Evolutionary conservation across 1,140 invertebrate species (phyloP).

Genomic region (Chironomus striatipennis): DNA sequence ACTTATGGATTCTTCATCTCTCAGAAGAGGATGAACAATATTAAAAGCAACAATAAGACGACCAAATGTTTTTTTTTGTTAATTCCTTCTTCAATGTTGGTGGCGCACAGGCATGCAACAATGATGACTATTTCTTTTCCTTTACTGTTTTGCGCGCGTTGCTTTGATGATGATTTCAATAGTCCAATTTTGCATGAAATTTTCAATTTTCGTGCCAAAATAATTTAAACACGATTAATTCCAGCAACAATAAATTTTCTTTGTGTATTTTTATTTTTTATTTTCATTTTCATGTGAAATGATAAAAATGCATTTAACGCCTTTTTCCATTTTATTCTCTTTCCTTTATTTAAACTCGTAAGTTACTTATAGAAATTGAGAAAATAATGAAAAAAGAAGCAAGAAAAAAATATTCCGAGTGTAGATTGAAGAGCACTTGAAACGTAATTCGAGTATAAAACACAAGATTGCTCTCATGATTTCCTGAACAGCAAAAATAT

Average conservation of each 20-base stretch:
- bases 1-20: not conserved
- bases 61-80: too few species aligned
- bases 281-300: too few species aligned
- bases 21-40: not conserved
- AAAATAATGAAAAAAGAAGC: not conserved
- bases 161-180: not conserved
- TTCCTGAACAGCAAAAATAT: not conserved
- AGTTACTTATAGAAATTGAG: not conserved
- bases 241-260: constrained; percentile 1
- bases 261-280: not conserved
- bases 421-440: constrained; percentile 11
- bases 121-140: not conserved
- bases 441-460: constrained; percentile 9
- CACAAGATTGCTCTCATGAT: constrained; percentile 12
- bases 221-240: constrained; percentile 4
- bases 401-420: not conserved
- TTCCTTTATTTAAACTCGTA: not conserved
- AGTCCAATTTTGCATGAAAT: constrained; percentile 9
- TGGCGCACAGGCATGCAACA: not conserved
- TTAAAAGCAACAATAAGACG: too few species aligned
- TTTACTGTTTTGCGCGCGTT: not conserved
- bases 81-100: not conserved
- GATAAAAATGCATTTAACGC: constrained; percentile 13
- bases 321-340: not conserved
- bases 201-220: not conserved